Conservation (phyloP, 2,113 vertebrate genomes). For the Leptosomus discolor region DNA sequence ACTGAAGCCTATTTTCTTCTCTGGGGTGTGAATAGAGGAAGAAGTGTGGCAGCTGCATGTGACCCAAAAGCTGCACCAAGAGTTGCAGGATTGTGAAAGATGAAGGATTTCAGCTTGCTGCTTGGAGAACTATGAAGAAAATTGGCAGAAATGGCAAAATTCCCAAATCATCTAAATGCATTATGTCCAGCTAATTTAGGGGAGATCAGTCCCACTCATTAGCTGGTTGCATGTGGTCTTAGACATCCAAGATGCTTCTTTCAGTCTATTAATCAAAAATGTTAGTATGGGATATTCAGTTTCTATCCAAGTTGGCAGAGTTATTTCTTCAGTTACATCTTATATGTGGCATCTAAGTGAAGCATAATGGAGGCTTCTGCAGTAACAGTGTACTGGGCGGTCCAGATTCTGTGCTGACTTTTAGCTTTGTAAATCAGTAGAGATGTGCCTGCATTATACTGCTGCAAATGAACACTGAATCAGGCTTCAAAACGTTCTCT, state of each 20-base stretch:
- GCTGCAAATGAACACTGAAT: not conserved
- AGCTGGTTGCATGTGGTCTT: not conserved
- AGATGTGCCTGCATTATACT: not conserved
- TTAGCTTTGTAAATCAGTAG: not conserved
- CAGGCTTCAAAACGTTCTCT: not conserved
- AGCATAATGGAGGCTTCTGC: not conserved
- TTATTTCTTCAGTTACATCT: not conserved
- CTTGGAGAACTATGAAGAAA: not conserved
- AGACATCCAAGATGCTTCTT: not conserved
- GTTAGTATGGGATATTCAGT: not conserved
- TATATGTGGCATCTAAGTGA: fast-evolving
- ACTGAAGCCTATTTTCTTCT: not conserved
- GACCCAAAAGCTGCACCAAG: not conserved
- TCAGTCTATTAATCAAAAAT: not conserved
- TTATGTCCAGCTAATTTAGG: not conserved
- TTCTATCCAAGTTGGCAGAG: not conserved
- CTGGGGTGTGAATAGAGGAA: not conserved
- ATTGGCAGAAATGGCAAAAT: not conserved
- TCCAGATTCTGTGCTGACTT: not conserved
- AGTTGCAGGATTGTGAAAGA: not conserved
- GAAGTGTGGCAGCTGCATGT: not conserved
- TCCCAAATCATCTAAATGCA: not conserved
- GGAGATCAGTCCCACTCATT: not conserved
- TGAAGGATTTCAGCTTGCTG: not conserved
- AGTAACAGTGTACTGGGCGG: too few relatives aligned